Evolutionary conservation across 1,140 invertebrate species (phyloP).

Genomic region (Danaus plexippus): DNA sequence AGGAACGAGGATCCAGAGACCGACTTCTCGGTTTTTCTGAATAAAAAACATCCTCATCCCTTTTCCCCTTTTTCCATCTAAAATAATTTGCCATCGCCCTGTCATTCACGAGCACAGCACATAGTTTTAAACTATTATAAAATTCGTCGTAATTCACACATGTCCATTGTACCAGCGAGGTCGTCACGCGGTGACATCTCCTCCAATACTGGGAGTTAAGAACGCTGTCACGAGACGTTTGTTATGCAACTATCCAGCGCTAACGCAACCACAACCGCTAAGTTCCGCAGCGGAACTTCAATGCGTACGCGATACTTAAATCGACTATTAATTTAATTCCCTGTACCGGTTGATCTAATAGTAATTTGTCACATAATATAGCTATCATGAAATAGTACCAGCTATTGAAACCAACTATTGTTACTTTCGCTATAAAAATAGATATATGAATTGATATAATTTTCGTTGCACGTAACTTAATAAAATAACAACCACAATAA

Average conservation of each 20-base stretch:
- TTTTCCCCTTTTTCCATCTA: conserved; percentile 79
- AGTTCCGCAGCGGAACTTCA: conserved; percentile 30
- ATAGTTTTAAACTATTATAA: conserved; percentile 17
- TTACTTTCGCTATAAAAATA: no score
- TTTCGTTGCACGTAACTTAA: no score
- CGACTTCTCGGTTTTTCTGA: conserved; percentile 79
- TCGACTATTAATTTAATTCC: no score
- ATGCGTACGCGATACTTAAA: conserved; percentile 11
- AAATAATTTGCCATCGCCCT: conserved; percentile 78
- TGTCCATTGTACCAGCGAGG: conserved; percentile 26
- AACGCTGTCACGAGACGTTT: conserved; percentile 53
- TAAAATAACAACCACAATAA: no score
- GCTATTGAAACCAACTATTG: no score
- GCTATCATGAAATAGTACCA: no score
- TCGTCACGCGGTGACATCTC: conserved; percentile 53
- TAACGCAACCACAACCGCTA: conserved; percentile 19
- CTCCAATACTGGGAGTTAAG: conserved; percentile 55
- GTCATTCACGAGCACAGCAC: conserved; percentile 21
- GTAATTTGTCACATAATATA: no score
- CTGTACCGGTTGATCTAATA: no score
- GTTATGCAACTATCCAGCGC: conserved; percentile 51
- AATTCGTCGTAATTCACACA: conserved; percentile 19
- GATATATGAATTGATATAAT: no score
- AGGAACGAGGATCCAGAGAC: conserved; percentile 81
- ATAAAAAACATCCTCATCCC: conserved; percentile 74